A percentile compares a stretch with the other conserved stretches of the same genome.
These are phyloP conservation scores for Archocentrus centrarchus DNA, from an alignment of 2,113 vertebrate species.

Conservation along the genomic window DNA sequence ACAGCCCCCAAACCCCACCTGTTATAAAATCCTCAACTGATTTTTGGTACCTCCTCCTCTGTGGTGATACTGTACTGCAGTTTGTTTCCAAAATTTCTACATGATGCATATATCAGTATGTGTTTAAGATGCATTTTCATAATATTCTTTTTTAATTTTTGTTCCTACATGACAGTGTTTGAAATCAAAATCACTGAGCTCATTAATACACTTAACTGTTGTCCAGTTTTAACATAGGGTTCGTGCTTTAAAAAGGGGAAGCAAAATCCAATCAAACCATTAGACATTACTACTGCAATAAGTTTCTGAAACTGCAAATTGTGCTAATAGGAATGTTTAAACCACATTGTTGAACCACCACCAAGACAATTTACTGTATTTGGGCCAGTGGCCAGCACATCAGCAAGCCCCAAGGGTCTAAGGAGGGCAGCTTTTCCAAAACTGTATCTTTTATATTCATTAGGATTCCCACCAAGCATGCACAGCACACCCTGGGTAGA, in stretches of 20 bases:
- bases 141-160: too few species aligned
- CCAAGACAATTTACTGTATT: constrained; percentile 19
- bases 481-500: background rate
- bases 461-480: constrained; percentile 19
- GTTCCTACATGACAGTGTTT: background rate
- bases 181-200: background rate
- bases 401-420: constrained; percentile 25
- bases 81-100: background rate
- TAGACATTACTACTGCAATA: background rate
- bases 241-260: background rate
- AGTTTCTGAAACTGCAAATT: background rate
- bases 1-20: background rate
- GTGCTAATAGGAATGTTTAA: constrained; percentile 10
- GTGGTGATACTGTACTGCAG: background rate
- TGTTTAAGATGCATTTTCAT: background rate
- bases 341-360: background rate
- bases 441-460: constrained; percentile 48
- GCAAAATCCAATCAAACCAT: background rate
- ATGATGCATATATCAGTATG: background rate
- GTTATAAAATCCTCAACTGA: background rate
- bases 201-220: background rate
- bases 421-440: constrained; percentile 32
- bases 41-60: background rate
- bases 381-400: constrained; percentile 11
- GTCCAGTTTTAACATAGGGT: background rate